These are phyloP conservation scores for Pristionchus fissidentatus DNA, from an alignment of 2,888 invertebrate species.

Conservation along the genomic window DNA sequence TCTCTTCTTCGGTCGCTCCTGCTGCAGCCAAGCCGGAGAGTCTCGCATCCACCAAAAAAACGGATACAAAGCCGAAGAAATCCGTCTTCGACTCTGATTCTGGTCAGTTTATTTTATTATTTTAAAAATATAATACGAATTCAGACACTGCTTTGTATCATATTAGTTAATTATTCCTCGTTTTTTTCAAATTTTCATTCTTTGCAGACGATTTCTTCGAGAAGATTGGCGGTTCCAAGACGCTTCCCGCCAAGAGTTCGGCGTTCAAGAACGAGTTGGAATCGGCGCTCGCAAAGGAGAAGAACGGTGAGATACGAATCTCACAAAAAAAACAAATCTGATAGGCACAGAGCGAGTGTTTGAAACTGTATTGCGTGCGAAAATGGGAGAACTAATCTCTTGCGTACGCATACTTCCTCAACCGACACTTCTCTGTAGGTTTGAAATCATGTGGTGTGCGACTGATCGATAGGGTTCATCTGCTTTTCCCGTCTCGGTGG, in stretches of 20 bases:
- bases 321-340: neutral
- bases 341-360: no score
- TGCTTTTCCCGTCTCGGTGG: neutral
- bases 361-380: no score
- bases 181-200: neutral
- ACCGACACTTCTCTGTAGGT: no score
- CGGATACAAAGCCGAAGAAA: conserved; percentile 28
- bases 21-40: neutral
- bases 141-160: no score
- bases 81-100: conserved; percentile 48
- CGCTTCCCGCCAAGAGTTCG: conserved; percentile 33
- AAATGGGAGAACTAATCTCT: no score
- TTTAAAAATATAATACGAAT: neutral
- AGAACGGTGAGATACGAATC: neutral
- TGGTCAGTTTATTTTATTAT: neutral
- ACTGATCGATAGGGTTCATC: neutral
- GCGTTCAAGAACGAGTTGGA: conserved; percentile 3
- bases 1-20: neutral
- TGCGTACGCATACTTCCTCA: no score
- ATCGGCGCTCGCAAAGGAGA: conserved; percentile 23
- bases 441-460: no score
- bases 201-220: conserved; percentile 41
- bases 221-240: neutral
- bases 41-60: neutral
- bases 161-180: neutral